These are phyloP conservation scores for Plagiodera versicolora DNA, from an alignment of 2,888 invertebrate genomes.

Conservation along the genomic window DNA sequence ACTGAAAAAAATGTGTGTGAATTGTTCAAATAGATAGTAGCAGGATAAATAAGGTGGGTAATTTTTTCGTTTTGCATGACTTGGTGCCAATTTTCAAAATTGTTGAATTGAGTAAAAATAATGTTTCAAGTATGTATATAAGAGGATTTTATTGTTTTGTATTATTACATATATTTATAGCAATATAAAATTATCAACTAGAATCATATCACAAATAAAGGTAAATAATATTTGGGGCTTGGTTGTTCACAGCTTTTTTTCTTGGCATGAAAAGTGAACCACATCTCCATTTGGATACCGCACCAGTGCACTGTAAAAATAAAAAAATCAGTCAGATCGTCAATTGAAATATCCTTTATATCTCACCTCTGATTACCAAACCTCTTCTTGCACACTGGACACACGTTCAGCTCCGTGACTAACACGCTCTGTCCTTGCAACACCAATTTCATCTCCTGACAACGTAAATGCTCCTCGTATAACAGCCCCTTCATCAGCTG, in stretches of 20 bases:
- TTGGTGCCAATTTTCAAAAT: no score
- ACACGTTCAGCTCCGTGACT: conserved; percentile 85
- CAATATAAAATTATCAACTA: neutral
- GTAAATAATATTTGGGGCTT: no score
- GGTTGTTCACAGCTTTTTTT: conserved; percentile 54
- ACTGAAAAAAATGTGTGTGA: no score
- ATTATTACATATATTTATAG: neutral
- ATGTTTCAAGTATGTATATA: no score
- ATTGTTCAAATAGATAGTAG: no score
- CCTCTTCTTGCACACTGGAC: conserved; percentile 89
- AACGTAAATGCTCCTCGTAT: conserved; percentile 83
- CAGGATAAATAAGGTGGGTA: no score
- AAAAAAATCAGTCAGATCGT: conserved; percentile 5
- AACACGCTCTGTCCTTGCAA: conserved; percentile 81
- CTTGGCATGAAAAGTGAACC: conserved; percentile 89
- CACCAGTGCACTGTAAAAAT: conserved; percentile 79
- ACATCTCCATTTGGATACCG: conserved; percentile 89
- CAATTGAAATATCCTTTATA: neutral
- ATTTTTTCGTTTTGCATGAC: no score
- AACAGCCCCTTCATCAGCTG: conserved; percentile 82
- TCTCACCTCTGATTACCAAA: conserved; percentile 85
- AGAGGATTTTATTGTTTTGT: no score
- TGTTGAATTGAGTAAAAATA: no score
- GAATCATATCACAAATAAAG: neutral
- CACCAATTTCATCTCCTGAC: conserved; percentile 77